Conservation (phyloP, 2,888 invertebrate species). For the Mesoligia furuncula region DNA sequence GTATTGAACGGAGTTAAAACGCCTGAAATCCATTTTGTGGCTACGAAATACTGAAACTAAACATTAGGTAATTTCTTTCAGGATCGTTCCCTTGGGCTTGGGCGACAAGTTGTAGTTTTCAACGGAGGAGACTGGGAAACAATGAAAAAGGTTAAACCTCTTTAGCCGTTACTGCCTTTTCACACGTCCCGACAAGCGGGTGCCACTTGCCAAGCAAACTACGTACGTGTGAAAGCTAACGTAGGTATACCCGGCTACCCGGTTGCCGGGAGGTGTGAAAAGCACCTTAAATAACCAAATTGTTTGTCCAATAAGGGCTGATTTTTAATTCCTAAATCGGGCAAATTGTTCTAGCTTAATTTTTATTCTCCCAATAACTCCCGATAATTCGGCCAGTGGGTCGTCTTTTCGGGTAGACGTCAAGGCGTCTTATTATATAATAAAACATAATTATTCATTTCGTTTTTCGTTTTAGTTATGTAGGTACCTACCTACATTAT, state of each 20-base stretch:
- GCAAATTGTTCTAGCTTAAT: background rate
- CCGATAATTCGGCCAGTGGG: too few species aligned
- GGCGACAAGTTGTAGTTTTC: background rate
- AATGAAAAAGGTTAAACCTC: background rate
- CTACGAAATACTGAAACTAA: background rate
- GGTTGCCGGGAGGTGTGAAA: too few species aligned
- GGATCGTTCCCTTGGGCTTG: background rate
- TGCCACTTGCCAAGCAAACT: too few species aligned
- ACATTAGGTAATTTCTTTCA: background rate
- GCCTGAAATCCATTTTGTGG: background rate
- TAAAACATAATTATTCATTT: conserved; percentile 52
- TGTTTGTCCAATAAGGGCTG: background rate
- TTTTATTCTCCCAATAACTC: too few species aligned
- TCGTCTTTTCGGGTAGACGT: background rate
- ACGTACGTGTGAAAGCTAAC: too few species aligned
- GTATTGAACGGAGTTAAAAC: background rate
- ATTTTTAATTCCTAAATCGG: background rate
- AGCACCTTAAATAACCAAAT: background rate
- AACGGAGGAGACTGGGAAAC: background rate
- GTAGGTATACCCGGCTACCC: too few species aligned
- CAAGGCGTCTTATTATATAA: conserved; percentile 10
- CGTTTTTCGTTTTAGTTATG: conserved; percentile 39
- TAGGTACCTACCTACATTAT: conserved; percentile 23
- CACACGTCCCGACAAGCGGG: too few species aligned
- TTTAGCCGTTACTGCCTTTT: background rate